Evolutionary conservation across 2,888 invertebrate genomes (phyloP), one percentile per base, ranked within the genome.

Genomic region (Agrotis exclamationis): DNA sequence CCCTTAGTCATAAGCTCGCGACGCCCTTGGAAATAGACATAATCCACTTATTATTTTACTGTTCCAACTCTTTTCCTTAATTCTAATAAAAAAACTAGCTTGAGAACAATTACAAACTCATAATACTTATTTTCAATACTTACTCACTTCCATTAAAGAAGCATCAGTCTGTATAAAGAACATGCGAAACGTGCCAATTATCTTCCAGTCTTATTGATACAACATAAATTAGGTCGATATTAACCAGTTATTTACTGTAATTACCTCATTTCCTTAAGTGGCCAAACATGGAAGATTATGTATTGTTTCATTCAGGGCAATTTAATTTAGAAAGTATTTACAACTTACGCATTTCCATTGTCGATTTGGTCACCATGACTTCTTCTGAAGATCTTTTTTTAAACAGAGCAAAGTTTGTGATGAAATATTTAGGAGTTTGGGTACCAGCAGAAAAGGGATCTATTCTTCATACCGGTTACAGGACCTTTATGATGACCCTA

Each of bases 371-470:
- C 44, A 63, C 33, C 44, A 85, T 85, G 85, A 44, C 18, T 33
- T 72, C 79, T 14, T 64, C 89, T 0, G 93, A 92, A 83, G 89
- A 93, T 72, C 81, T 96, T 14, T 96, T 91, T 84, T 76, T 96
- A 18, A 90, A 91, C 63, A 89, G 94, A 76, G 94, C 95, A 0
- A 94, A 92, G 86, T 89, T 92, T 47, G 92, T 95, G 0, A 94
- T 96, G 95, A 92, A 84, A 66, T 80, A 86, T 79, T 81, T 96
- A n/a, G 96, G 95, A 0, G 92, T 96, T 13, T 96, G 96, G 96
- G 82, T 94, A 5, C 93, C 93, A 0, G 67, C 77, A 0, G 67
- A 83, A 11, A 74, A 90, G 5, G 94, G 92, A 76, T 83, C 87
- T 0, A 18, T 83, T 0, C 1, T 88, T 1, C 82, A 71, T 9